Conservation (phyloP, 1,140 invertebrate species). For the Lutraria rhynchaena region DNA sequence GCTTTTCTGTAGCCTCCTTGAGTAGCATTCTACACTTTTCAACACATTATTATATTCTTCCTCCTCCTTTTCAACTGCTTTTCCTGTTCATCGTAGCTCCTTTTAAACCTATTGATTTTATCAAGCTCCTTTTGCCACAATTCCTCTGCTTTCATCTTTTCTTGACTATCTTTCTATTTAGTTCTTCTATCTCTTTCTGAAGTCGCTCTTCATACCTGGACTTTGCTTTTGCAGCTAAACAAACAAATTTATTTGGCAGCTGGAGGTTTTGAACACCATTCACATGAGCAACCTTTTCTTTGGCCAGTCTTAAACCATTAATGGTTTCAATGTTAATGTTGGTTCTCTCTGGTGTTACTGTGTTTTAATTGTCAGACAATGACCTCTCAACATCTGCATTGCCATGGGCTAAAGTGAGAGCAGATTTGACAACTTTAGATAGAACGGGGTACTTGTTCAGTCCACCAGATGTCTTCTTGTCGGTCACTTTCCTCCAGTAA, state of each 20-base stretch:
- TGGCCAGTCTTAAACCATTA: conserved; percentile 36
- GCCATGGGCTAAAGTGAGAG: conserved; percentile 27
- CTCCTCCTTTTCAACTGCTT: conserved; percentile 44
- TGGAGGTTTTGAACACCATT: conserved; percentile 35
- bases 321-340: conserved; percentile 4
- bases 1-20: conserved; percentile 34
- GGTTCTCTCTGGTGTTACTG: conserved; percentile 19
- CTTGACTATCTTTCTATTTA: not conserved
- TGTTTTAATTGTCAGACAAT: conserved; percentile 32
- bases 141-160: conserved; percentile 20
- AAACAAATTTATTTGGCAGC: conserved; percentile 20
- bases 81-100: not conserved
- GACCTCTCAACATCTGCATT: conserved; percentile 29
- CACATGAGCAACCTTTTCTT: conserved; percentile 9
- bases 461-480: conserved; percentile 18
- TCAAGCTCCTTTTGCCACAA: conserved; percentile 16
- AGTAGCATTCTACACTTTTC: conserved; percentile 22
- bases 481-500: conserved; percentile 44
- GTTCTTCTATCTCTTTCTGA: conserved; percentile 23
- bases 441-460: conserved; percentile 18
- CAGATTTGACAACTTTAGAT: conserved; percentile 36
- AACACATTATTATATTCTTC: not conserved
- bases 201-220: conserved; percentile 29
- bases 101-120: not conserved
- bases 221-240: conserved; percentile 25